Evolutionary conservation across 2,113 vertebrate species (phyloP), one percentile per base, ranked within the genome.

Genomic region (Grammomys dolichurus): DNA sequence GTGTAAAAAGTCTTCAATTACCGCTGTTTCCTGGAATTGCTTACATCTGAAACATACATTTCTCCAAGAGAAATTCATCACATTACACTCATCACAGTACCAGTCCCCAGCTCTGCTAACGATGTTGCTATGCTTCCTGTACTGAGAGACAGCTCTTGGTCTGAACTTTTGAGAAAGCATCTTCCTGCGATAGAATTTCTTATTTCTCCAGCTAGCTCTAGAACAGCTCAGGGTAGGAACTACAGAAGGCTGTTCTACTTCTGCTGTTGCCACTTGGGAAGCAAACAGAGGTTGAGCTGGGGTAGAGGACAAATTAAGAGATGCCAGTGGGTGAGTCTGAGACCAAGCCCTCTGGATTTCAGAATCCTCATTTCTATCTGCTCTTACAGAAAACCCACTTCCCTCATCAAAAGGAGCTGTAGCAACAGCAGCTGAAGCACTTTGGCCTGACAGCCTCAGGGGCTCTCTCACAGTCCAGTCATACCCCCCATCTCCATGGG

Each of bases 31-130:
- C 7, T 0, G 17, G n/a, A 5, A 46, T 1, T 84, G 72, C 60
- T 81, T n/a, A 69, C 94, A 93, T 36, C 54, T 87, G 86, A 87
- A 97, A 51, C 89, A 97, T 22, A 20, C n/a, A 24, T 46, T 94
- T 78, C 22, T 0, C 94, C 97, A 95, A 5, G 70, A 90, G 40
- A 90, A 96, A 90, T 94, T 95, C 54, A 90, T 28, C 3, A 2
- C 24, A 24, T 14, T 28, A 84, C 94, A 95, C 26, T 2, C 0
- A 46, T 40, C 69, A 46, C 89, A 95, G 1, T 75, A 5, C 92
- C 86, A 97, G 7, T 95, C 76, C 3, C 81, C 13, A 0, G 1
- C 2, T 78, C 20, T 90, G 19, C 0, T 51, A 51, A 6, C 0
- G 72, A 2, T 36, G 31, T 46, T 3, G 12, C 0, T 28, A 46